Evolutionary conservation across 2,113 vertebrate genomes (phyloP).

Genomic region (Hypanus sabinus): DNA sequence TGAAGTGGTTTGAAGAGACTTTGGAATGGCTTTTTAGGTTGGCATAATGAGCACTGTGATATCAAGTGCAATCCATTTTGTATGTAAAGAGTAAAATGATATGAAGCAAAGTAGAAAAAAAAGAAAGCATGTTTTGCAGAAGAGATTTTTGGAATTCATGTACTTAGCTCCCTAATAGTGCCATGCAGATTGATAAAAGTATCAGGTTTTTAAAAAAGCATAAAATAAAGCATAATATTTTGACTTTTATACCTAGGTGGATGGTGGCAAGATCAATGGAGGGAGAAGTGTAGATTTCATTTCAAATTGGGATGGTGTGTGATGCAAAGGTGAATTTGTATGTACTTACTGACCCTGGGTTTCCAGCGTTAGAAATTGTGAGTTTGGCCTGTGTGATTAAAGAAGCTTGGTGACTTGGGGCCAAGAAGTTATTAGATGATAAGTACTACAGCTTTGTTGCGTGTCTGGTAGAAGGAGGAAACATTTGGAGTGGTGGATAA

Average conservation of each 20-base stretch:
- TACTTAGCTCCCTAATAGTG: neutral
- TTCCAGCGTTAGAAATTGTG: too few relatives aligned
- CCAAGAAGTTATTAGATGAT: too few relatives aligned
- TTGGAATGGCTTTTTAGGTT: neutral
- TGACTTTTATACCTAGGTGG: neutral
- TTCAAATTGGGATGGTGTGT: too few relatives aligned
- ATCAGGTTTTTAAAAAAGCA: too few relatives aligned
- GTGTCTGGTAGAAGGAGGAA: too few relatives aligned
- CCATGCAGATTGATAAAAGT: neutral
- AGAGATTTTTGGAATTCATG: neutral
- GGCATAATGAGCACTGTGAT: neutral
- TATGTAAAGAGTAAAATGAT: neutral
- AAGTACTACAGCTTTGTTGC: too few relatives aligned
- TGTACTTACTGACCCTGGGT: too few relatives aligned
- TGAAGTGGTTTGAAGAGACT: neutral
- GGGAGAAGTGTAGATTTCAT: too few relatives aligned
- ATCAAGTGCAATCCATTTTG: neutral
- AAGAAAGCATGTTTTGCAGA: neutral
- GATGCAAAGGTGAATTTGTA: too few relatives aligned
- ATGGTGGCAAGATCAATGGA: neutral
- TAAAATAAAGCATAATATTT: neutral
- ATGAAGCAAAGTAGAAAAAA: neutral
- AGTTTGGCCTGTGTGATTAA: too few relatives aligned
- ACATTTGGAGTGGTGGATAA: too few relatives aligned
- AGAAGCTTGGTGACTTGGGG: too few relatives aligned